Evolutionary conservation across 1,140 invertebrate species (phyloP).

Genomic region (Halesus radiatus): DNA sequence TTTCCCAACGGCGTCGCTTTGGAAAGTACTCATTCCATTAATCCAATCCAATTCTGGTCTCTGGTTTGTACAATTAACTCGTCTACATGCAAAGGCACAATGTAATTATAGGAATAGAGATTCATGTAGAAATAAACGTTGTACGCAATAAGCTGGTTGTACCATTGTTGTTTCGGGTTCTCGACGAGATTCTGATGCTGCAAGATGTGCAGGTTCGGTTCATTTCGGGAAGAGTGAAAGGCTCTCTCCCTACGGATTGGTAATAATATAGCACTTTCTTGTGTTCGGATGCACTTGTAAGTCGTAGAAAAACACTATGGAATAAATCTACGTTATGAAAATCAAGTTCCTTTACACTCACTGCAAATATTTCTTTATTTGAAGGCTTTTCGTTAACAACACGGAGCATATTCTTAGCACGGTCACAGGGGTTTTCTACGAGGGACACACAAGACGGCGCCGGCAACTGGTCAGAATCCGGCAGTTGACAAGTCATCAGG

Average conservation of each 20-base stretch:
- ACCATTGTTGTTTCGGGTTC: slow-evolving; percentile 90
- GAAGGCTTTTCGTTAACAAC: slow-evolving; percentile 84
- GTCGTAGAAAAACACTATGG: slow-evolving; percentile 91
- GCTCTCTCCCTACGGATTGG: slow-evolving; percentile 80
- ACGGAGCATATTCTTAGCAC: slow-evolving; percentile 86
- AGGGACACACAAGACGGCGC: slow-evolving; percentile 88
- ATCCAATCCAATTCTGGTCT: slow-evolving; percentile 81
- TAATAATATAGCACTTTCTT: slow-evolving; percentile 90
- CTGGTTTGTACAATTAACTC: slow-evolving; percentile 94
- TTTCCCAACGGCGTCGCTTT: background rate
- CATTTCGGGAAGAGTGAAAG: slow-evolving; percentile 88
- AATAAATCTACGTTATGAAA: slow-evolving; percentile 92
- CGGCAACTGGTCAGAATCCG: background rate
- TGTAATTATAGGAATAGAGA: slow-evolving; percentile 90
- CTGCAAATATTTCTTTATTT: slow-evolving; percentile 86
- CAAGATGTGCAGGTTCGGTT: slow-evolving; percentile 89
- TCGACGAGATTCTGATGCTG: slow-evolving; percentile 90
- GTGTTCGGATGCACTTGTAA: slow-evolving; percentile 91
- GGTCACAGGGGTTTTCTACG: slow-evolving; percentile 87
- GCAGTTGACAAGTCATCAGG: slow-evolving; percentile 2
- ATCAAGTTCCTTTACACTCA: slow-evolving; percentile 94
- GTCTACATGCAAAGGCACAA: slow-evolving; percentile 92
- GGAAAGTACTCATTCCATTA: slow-evolving; percentile 61
- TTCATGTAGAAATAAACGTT: slow-evolving; percentile 93
- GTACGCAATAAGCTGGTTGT: slow-evolving; percentile 95